These are phyloP conservation scores for Lasioglossum leucozonium DNA, from an alignment of 2,888 invertebrate species.

Conservation along the genomic window DNA sequence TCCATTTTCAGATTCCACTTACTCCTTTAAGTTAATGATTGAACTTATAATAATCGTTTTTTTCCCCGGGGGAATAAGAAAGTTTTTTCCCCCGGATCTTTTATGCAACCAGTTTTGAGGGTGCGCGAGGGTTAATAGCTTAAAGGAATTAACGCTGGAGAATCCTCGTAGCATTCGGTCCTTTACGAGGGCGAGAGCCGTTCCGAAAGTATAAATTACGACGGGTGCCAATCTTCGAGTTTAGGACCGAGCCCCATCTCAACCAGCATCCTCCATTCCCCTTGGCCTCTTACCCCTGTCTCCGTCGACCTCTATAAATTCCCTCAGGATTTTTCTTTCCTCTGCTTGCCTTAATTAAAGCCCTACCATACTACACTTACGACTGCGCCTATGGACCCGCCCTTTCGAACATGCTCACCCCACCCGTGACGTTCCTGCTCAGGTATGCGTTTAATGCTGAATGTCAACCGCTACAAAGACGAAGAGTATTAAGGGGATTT, in stretches of 20 bases:
- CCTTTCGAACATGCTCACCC: constrained; percentile 69
- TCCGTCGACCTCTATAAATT: constrained; percentile 82
- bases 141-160: constrained; percentile 77
- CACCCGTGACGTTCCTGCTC: constrained; percentile 51
- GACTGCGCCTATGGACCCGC: constrained; percentile 71
- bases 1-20: too few relatives aligned
- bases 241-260: constrained; percentile 72
- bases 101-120: background rate
- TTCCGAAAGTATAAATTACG: constrained; percentile 77
- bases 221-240: constrained; percentile 75
- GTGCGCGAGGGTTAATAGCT: constrained; percentile 62
- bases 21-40: too few relatives aligned
- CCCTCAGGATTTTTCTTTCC: constrained; percentile 84
- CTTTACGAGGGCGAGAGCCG: constrained; percentile 76
- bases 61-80: background rate
- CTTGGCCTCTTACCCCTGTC: constrained; percentile 68
- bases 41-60: too few relatives aligned
- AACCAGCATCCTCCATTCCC: constrained; percentile 71
- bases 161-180: constrained; percentile 79
- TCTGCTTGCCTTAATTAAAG: constrained; percentile 84
- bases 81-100: background rate
- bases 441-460: constrained; percentile 55
- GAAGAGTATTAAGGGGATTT: constrained; percentile 36
- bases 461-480: constrained; percentile 51
- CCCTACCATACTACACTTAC: constrained; percentile 78